A percentile compares a stretch with the other conserved stretches of the same genome.
phyloP scores from a whole-genome alignment of 2,113 vertebrate species.

The Toxotes jaculatrix region DNA sequence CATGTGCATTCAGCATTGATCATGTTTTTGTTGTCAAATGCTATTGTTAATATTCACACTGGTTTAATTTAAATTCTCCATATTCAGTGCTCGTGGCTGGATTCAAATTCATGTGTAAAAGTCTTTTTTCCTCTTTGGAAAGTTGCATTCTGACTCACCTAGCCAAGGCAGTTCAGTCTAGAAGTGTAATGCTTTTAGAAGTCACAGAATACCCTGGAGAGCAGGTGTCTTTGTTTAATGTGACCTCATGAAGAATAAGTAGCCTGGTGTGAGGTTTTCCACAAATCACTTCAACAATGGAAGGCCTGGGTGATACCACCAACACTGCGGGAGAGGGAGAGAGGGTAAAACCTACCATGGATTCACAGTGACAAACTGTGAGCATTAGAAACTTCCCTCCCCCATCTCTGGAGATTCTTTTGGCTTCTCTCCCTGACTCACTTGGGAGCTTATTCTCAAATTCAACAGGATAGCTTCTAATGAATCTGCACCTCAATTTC shows the following conservation, averaged over 20 bases:
- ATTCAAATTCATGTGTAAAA: conserved; percentile 15
- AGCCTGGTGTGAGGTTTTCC: conserved; percentile 55
- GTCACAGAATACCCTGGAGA: conserved; percentile 49
- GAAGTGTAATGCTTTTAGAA: conserved; percentile 33
- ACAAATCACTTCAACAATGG: conserved; percentile 54
- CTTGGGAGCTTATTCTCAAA: conserved; percentile 69
- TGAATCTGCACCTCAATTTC: conserved; percentile 76
- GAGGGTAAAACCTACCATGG: conserved; percentile 19
- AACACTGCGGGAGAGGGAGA: conserved; percentile 34
- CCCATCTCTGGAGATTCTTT: conserved; percentile 26
- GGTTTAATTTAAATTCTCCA: conserved; percentile 11
- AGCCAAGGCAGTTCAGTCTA: conserved; percentile 17
- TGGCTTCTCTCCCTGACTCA: conserved; percentile 45
- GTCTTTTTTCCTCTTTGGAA: conserved; percentile 5
- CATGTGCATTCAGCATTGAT: conserved; percentile 3
- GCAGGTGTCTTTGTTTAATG: conserved; percentile 63
- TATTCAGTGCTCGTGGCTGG: not conserved
- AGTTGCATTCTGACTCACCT: conserved; percentile 24
- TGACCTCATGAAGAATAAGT: conserved; percentile 72
- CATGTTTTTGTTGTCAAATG: conserved; percentile 30
- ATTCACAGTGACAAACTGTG: conserved; percentile 31
- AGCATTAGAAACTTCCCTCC: not conserved
- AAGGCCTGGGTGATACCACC: conserved; percentile 59
- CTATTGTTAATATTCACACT: conserved; percentile 2
- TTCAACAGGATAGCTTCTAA: conserved; percentile 73